Evolutionary conservation across 2,888 invertebrate species (phyloP), one percentile per base, ranked within the genome.

Genomic region (Amaurobius ferox): DNA sequence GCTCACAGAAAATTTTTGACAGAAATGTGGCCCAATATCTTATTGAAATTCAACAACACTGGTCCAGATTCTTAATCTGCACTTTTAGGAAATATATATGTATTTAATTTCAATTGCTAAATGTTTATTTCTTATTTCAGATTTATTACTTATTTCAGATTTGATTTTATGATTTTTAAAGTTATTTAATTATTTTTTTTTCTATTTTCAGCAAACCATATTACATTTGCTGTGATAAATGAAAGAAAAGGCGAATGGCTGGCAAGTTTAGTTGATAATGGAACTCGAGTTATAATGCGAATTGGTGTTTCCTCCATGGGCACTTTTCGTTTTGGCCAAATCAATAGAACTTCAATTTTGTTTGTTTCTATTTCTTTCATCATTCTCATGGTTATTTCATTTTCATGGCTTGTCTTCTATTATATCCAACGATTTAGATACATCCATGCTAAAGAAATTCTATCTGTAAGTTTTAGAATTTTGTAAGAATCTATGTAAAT

Each of bases 321-420:
- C 79, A 91, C 93, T 79, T 93, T 94, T 64, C 93, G 94, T 0
- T 93, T 93, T 89, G 93, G 93, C 90, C 94, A 94, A 89, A 94
- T 96, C 88, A 97, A 96, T 92, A 67, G 96, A 91, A 97, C 97
- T 11, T 97, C 97, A 0, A 97, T 98, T 90, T 93, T 98, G 89
- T 97, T 98, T 92, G 97, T 98, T 79, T 97, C 97, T 88, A 96
- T 98, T 89, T 97, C 97, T 0, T 98, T 98, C 93, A 97, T 98
- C 89, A 96, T 98, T 87, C 93, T 98, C 89, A 97, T 98, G 97
- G 95, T 97, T 90, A 97, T 98, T 89, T 97, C 97, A 0, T 93
- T 98, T 90, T 96, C 97, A 28, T 98, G 98, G 98, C 94, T 98
- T 61, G 95, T 98, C 87, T 98, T 98, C 93, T 98, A 98, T 93